Evolutionary conservation across 2,888 invertebrate species (phyloP), one percentile per base, ranked within the genome.

Genomic region (Philonicus albiceps): DNA sequence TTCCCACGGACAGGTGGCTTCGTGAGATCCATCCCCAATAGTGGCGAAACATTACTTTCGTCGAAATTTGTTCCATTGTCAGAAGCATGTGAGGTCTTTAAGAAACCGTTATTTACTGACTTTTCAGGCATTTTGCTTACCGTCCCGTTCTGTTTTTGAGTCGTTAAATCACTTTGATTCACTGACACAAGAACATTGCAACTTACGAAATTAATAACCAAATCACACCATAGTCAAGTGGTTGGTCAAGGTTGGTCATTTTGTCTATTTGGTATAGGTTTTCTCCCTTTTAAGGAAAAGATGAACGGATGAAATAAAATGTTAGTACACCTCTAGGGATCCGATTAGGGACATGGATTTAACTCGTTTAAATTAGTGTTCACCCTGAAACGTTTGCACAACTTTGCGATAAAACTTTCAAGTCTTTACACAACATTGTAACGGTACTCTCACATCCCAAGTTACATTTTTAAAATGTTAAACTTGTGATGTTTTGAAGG

Each of bases 81-180:
- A 85, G 89, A 88, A 40, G 87, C 85, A 87, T 89, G 90, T 86
- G 89, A 88, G 81, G 89, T 89, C 80, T 90, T 91, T 85, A 92
- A 89, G 90, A 91, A 92, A 88, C 92, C 92, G 89, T 92, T 92
- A 89, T 92, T 92, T 81, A 91, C 89, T 43, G 90, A 89, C 88
- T 90, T 90, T 89, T 90, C 89, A 88, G 88, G 90, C 90, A 89
- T 89, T 89, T 88, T 89, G 86, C 84, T 64, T 22, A 64, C 27
- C 64, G 64, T 64, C 19, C 27, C 1, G 64, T 19, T 27, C 27
- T 22, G 27, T 11, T 3, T 30, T 80, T 85, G 40, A 76, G 53
- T 31, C 37, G 34, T 22, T 74, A 49, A 49, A 43, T 40, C 43
- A 49, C n/a, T 80, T 55, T 64, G 78, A 55, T 76, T 64, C 22